These are phyloP conservation scores for Cyprinodon brontotheroides DNA, from an alignment of 2,113 vertebrate species.

Conservation along the genomic window DNA sequence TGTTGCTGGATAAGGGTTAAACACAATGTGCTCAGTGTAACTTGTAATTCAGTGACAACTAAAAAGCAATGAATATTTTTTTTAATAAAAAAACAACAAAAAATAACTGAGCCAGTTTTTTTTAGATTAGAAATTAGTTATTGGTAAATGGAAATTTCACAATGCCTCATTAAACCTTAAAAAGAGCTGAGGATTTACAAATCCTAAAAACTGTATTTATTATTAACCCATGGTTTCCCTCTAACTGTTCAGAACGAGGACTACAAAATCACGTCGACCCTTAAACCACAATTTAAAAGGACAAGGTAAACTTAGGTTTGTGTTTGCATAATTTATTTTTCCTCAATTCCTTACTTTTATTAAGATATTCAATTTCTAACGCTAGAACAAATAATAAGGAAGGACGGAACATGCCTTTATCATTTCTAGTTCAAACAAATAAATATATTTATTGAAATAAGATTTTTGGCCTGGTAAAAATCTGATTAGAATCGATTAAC, in stretches of 20 bases:
- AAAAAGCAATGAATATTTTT: conserved; percentile 11
- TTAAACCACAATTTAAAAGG: neutral
- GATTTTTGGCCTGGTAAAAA: neutral
- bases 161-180: conserved; percentile 33
- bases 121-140: conserved; percentile 45
- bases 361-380: neutral
- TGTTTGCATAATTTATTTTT: neutral
- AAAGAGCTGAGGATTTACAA: neutral
- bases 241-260: neutral
- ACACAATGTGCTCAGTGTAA: neutral
- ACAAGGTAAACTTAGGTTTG: neutral
- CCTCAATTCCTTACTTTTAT: neutral
- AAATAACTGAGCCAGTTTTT: neutral
- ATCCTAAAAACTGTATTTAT: conserved; percentile 4
- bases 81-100: no score
- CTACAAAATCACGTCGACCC: neutral
- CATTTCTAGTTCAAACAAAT: conserved; percentile 7
- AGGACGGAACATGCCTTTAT: no score
- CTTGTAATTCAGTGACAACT: neutral
- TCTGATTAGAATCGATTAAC: neutral
- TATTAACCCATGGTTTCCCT: conserved; percentile 28
- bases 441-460: neutral
- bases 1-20: conserved; percentile 60
- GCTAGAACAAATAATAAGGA: neutral
- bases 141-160: conserved; percentile 30